Conservation (phyloP, 1,140 invertebrate genomes). For the Drosophila pseudoananassae region DNA sequence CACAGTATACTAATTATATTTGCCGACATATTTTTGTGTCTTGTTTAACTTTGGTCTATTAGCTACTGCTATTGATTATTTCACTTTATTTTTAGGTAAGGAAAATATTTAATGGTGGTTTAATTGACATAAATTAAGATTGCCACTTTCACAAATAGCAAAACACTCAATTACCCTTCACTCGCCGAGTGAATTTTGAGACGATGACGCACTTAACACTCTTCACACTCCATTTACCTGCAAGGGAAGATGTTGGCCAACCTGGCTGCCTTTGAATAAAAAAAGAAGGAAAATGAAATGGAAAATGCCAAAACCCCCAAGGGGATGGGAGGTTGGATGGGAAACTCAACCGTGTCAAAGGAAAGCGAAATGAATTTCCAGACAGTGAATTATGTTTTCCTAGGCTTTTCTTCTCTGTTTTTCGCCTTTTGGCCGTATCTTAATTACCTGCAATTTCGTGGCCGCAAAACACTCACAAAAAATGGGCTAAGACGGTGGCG, state of each 20-base stretch:
- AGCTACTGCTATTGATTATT: not conserved
- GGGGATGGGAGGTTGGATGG: not conserved
- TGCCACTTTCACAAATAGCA: conserved; percentile 26
- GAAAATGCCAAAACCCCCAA: conserved; percentile 2
- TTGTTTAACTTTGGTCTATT: not conserved
- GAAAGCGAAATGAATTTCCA: conserved; percentile 64
- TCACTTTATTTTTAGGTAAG: not conserved
- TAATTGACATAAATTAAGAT: conserved; percentile 4
- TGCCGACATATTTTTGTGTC: not conserved
- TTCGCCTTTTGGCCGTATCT: conserved; percentile 37
- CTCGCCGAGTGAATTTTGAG: conserved; percentile 33
- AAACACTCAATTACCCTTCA: conserved; percentile 32
- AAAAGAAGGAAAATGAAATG: conserved; percentile 1
- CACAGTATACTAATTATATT: not conserved
- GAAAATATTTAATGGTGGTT: conserved; percentile 8
- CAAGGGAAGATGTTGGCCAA: conserved; percentile 1
- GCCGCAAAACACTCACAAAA: conserved; percentile 47
- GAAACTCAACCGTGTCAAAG: conserved; percentile 39
- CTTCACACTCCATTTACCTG: conserved; percentile 50
- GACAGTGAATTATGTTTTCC: conserved; percentile 70
- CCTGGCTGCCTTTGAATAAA: not conserved
- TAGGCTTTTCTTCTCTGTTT: not conserved
- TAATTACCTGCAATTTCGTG: conserved; percentile 80
- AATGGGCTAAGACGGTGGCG: conserved; percentile 11
- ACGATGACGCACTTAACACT: conserved; percentile 37